phyloP scores from a whole-genome alignment of 2,113 vertebrate genomes.

The Syngnathus floridae region DNA sequence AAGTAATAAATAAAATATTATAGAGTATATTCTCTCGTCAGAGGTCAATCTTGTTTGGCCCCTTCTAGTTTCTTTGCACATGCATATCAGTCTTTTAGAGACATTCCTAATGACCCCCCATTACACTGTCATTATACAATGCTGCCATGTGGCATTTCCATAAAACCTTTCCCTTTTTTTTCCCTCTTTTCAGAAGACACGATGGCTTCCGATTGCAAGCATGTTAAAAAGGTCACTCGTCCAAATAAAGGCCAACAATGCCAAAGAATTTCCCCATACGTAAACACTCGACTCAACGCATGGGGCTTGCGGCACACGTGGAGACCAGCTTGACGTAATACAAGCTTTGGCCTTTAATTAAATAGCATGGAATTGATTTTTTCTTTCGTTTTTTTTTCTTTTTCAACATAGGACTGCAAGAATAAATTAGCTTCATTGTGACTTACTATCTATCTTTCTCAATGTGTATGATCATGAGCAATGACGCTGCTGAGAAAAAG shows the following conservation, averaged over 20 bases:
- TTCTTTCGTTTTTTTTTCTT: conserved; percentile 17
- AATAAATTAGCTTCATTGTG: conserved; percentile 45
- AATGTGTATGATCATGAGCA: conserved; percentile 1
- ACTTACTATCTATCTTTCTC: conserved; percentile 29
- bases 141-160: conserved; percentile 62
- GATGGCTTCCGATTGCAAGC: conserved; percentile 65
- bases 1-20: background rate
- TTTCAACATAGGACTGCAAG: conserved; percentile 42
- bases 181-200: conserved; percentile 55
- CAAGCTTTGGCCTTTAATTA: conserved; percentile 73
- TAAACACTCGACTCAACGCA: conserved; percentile 58
- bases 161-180: conserved; percentile 55
- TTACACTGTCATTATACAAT: conserved; percentile 55
- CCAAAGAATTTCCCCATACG: conserved; percentile 58
- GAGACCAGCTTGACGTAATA: conserved; percentile 54
- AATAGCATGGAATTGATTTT: conserved; percentile 64
- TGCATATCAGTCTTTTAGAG: conserved; percentile 23
- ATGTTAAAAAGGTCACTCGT: conserved; percentile 76
- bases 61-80: conserved; percentile 23
- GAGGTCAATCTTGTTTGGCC: conserved; percentile 9
- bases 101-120: conserved; percentile 48
- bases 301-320: conserved; percentile 35
- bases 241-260: conserved; percentile 76
- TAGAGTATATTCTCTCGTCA: background rate
- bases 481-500: no score